These are phyloP conservation scores for Brachionus plicatilis DNA, from an alignment of 1,140 invertebrate species.

Conservation along the genomic window DNA sequence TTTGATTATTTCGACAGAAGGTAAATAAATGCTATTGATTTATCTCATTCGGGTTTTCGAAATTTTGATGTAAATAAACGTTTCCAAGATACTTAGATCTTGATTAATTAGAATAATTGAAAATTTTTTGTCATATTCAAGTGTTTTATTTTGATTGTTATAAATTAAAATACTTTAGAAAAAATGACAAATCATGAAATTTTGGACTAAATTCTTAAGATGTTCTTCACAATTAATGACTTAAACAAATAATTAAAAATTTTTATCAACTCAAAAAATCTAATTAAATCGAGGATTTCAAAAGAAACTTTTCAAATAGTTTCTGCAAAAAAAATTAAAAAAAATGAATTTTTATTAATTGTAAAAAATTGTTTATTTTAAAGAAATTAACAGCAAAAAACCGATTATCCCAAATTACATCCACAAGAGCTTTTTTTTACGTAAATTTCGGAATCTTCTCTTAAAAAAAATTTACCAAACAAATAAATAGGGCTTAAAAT, in stretches of 20 bases:
- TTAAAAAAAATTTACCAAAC: conserved; percentile 27
- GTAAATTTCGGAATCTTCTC: not conserved
- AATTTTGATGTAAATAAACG: not conserved
- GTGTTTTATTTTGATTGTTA: not conserved
- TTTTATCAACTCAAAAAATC: not conserved
- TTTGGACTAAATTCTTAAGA: not conserved
- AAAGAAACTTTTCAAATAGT: not conserved
- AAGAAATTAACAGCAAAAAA: not conserved
- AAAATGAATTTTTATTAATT: not conserved
- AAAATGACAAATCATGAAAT: not conserved
- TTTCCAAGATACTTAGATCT: not conserved
- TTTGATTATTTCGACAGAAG: not conserved
- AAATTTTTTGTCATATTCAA: not conserved
- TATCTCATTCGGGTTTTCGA: not conserved
- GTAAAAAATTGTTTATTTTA: not conserved
- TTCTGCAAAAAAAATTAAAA: not conserved
- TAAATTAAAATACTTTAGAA: not conserved
- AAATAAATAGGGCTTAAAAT: conserved; percentile 19
- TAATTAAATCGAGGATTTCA: not conserved
- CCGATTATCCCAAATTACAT: not conserved
- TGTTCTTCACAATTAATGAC: not conserved
- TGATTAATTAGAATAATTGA: not conserved
- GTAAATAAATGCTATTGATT: not conserved
- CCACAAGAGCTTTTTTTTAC: not conserved
- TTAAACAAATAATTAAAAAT: not conserved